Evolutionary conservation across 2,888 invertebrate genomes (phyloP), one percentile per base, ranked within the genome.

Genomic region (Labia minor): DNA sequence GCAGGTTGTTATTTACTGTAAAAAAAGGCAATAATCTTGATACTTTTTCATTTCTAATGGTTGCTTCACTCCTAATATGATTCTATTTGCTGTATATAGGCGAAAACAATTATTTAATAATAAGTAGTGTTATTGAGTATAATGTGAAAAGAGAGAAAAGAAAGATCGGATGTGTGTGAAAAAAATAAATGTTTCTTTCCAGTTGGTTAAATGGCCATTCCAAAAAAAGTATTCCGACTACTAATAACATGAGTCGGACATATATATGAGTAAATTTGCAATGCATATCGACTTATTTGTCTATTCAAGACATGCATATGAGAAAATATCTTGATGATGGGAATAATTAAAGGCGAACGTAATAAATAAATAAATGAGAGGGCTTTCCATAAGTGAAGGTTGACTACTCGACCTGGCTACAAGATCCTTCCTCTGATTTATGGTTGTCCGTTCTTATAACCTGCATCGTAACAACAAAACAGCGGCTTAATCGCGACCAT

Each of bases 211-310:
- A 49, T 49, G 49, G 14, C 14, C 49, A 49, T 49, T 49, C 49
- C 49, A 49, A 49, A 49, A 26, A 49, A 49, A 49, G 49, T 4
- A 49, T 49, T 49, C 8, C 14, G 49, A 49, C 49, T 49, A 16
- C 49, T 49, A 49, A 49, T 49, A 49, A 49, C 49, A 49, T 49
- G 49, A 49, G 49, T 49, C 49, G 49, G 49, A 49, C 49, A 49
- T 49, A 49, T 49, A 49, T 49, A 49, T 49, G 49, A 49, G 49
- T 14, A 49, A 49, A 49, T 49, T 49, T 49, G 49, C 49, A 49
- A 49, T 49, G 49, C 49, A 49, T 49, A 49, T 49, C 49, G 49
- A 49, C n/a, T 49, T 49, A 49, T 49, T 49, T 49, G 49, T 49
- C 49, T 49, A 49, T 49, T 49, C 49, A 49, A 49, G 49, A 49